Evolutionary conservation across 2,888 invertebrate species (phyloP).

Genomic region (Tenthredo distinguenda): DNA sequence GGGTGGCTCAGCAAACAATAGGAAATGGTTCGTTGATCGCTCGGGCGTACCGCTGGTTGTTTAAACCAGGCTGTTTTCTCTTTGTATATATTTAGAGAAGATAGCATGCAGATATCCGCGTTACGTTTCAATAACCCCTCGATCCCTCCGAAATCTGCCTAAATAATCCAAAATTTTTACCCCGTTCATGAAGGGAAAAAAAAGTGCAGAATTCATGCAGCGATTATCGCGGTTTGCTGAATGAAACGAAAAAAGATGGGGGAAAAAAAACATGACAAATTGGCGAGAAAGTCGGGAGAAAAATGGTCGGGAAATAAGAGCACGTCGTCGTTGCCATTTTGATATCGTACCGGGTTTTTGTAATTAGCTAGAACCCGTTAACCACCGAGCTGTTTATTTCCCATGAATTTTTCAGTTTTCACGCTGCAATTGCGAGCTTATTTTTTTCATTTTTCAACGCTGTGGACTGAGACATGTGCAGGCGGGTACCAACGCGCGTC

Average conservation of each 20-base stretch:
- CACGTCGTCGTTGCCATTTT: constrained; percentile 25
- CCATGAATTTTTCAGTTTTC: constrained; percentile 28
- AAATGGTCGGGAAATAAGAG: background rate
- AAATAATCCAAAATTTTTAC: background rate
- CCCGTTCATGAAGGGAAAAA: background rate
- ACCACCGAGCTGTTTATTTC: constrained; percentile 1
- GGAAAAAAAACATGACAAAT: background rate
- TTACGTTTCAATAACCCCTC: background rate
- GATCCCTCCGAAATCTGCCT: background rate
- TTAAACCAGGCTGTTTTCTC: constrained; percentile 31
- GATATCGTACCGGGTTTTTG: constrained; percentile 24
- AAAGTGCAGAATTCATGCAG: background rate
- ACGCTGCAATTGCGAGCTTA: background rate
- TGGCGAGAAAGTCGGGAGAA: background rate
- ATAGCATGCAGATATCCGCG: background rate
- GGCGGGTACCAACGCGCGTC: constrained; percentile 3
- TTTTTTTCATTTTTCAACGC: background rate
- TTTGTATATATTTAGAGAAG: constrained; percentile 27
- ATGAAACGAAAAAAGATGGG: background rate
- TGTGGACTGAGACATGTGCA: constrained; percentile 8
- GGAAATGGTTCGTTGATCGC: constrained; percentile 25
- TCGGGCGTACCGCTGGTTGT: constrained; percentile 21
- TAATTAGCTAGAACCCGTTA: constrained; percentile 41
- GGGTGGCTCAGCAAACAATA: constrained; percentile 39
- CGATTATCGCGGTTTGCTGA: background rate